Evolutionary conservation across 2,888 invertebrate species (phyloP), one percentile per base, ranked within the genome.

Genomic region (Mimas tiliae): DNA sequence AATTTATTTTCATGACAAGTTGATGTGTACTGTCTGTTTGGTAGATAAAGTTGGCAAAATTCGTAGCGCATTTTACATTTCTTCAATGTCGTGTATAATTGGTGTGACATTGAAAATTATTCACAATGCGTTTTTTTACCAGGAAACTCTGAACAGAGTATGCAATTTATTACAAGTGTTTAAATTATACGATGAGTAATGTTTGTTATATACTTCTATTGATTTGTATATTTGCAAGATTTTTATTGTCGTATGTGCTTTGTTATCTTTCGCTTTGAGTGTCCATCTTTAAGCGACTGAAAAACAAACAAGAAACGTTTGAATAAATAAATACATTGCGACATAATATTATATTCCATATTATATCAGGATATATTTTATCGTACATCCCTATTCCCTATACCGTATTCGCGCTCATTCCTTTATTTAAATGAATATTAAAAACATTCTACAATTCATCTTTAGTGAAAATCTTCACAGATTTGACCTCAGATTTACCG

Each of bases 61-160:
- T 77, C 71, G 73, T 72, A 45, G 8, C 55, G 53, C 27, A 64
- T 48, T 48, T 64, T 82, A 80, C 81, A 82, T 84, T 81, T 79
- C 75, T 80, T 80, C 83, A 82, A 82, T 83, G 83, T 85, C 83
- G 85, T 71, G 80, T 82, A 79, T 81, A 84, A 83, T 83, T 82
- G 74, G 19, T 50, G 33, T 47, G 48, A 48, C 48, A 48, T 33
- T 48, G 48, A 6, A 58, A 16, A 42, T 11, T 58, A 19, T 58
- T 58, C 50, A 42, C 38, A 19, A 58, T 42, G 38, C 12, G 50
- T 50, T 58, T 58, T 58, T 53, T 42, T 42, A 58, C 42, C 19
- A 58, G 58, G 42, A 58, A 42, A 58, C 19, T 33, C 7, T 16
- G 38, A 38, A 58, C 19, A 19, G 19, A 38, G 19, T 11, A 19